Conservation (phyloP, 2,797 vertebrate genomes). For the Pangasius djambal region DNA sequence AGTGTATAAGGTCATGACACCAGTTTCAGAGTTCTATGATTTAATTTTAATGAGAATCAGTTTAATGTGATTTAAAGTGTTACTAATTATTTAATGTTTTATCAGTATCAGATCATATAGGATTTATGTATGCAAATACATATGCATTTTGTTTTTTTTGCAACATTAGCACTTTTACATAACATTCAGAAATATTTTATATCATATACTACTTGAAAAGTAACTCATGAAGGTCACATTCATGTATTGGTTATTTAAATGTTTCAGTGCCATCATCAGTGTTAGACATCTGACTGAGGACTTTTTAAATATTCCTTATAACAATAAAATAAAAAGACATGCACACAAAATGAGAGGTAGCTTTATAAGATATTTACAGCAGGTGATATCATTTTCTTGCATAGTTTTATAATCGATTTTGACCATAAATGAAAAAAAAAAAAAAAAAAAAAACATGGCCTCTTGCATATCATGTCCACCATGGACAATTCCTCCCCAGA, state of each 20-base stretch:
- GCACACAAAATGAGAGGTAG: constrained; percentile 19
- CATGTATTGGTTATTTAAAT: constrained; percentile 17
- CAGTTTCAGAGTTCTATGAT: not conserved
- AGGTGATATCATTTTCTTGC: constrained; percentile 43
- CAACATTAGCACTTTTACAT: not conserved
- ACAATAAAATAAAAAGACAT: constrained; percentile 1
- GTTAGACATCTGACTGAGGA: not conserved
- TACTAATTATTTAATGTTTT: not conserved
- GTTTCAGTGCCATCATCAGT: not conserved
- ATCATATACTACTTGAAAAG: not conserved
- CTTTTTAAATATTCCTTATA: not conserved
- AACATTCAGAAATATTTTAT: not conserved
- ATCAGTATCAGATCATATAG: not conserved
- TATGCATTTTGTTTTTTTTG: not conserved
- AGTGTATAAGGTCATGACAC: not conserved
- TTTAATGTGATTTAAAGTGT: not conserved
- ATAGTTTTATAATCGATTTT: constrained; percentile 44
- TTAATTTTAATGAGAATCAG: not conserved
- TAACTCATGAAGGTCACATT: constrained; percentile 16
- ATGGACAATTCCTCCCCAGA: no score
- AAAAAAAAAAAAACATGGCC: constrained; percentile 37
- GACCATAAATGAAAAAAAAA: constrained; percentile 46
- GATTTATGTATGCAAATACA: not conserved
- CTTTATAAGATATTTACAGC: constrained; percentile 42
- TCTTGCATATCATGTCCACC: no score